Conservation (phyloP, 1,140 invertebrate species). For the Bombus confusus region DNA sequence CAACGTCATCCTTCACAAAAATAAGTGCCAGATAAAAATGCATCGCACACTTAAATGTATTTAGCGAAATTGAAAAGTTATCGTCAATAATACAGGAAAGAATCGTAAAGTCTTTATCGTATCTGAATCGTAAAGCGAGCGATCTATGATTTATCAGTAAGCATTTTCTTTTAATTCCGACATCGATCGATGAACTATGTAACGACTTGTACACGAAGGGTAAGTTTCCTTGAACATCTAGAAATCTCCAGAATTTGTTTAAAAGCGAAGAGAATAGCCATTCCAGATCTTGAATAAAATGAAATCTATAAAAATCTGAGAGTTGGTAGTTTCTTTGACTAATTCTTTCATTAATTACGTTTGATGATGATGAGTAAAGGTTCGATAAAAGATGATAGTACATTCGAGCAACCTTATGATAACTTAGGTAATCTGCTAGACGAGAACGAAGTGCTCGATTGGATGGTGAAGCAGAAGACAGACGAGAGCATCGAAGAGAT, state of each 20-base stretch:
- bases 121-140: background rate
- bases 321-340: background rate
- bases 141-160: background rate
- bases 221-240: constrained; percentile 18
- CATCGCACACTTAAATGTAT: background rate
- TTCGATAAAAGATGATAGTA: background rate
- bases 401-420: constrained; percentile 41
- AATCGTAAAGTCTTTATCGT: background rate
- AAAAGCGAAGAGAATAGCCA: constrained; percentile 47
- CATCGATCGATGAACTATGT: background rate
- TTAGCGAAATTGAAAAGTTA: background rate
- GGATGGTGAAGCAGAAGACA: constrained; percentile 96
- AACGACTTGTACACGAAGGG: background rate
- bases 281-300: constrained; percentile 52
- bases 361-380: background rate
- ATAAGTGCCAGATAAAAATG: background rate
- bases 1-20: background rate
- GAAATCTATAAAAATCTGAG: background rate
- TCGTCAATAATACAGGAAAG: no score
- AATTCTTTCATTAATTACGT: background rate
- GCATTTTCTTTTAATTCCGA: background rate
- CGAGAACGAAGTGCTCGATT: constrained; percentile 92
- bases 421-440: constrained; percentile 92
- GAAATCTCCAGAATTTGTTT: constrained; percentile 28
- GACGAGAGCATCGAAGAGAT: constrained; percentile 97